These are phyloP conservation scores for Lerema accius DNA, from an alignment of 1,140 invertebrate genomes.

Conservation along the genomic window DNA sequence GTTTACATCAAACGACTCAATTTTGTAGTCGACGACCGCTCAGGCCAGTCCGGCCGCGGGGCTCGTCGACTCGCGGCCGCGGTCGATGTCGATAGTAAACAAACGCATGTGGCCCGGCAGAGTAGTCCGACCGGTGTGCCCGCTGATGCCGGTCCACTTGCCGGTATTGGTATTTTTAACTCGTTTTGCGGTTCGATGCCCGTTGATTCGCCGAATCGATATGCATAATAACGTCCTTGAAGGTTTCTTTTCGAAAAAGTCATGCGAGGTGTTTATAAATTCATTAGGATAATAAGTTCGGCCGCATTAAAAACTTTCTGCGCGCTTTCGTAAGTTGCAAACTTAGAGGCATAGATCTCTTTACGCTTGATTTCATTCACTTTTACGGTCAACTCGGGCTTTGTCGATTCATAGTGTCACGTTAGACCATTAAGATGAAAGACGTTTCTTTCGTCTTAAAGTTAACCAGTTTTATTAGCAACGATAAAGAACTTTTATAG, in stretches of 20 bases:
- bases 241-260: slow-evolving; percentile 59
- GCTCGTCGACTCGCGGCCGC: slow-evolving; percentile 46
- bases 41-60: slow-evolving; percentile 38
- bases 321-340: slow-evolving; percentile 60
- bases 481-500: slow-evolving; percentile 61
- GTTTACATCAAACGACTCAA: slow-evolving; percentile 69
- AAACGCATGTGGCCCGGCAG: slow-evolving; percentile 74
- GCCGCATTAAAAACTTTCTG: slow-evolving; percentile 43
- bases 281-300: slow-evolving; percentile 44
- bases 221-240: slow-evolving; percentile 76
- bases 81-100: slow-evolving; percentile 76
- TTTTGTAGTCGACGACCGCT: slow-evolving; percentile 44
- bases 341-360: slow-evolving; percentile 61
- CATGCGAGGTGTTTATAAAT: slow-evolving; percentile 51
- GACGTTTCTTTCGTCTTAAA: slow-evolving; percentile 48
- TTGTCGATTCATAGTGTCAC: slow-evolving; percentile 59
- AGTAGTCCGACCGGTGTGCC: slow-evolving; percentile 76
- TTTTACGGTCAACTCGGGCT: slow-evolving; percentile 44
- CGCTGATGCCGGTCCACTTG: slow-evolving; percentile 72
- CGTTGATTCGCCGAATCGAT: slow-evolving; percentile 76
- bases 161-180: slow-evolving; percentile 76
- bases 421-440: slow-evolving; percentile 48
- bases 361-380: slow-evolving; percentile 51
- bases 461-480: slow-evolving; percentile 60
- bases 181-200: slow-evolving; percentile 79